phyloP scores from a whole-genome alignment of 2,113 vertebrate genomes.

The Corynorhinus townsendii region DNA sequence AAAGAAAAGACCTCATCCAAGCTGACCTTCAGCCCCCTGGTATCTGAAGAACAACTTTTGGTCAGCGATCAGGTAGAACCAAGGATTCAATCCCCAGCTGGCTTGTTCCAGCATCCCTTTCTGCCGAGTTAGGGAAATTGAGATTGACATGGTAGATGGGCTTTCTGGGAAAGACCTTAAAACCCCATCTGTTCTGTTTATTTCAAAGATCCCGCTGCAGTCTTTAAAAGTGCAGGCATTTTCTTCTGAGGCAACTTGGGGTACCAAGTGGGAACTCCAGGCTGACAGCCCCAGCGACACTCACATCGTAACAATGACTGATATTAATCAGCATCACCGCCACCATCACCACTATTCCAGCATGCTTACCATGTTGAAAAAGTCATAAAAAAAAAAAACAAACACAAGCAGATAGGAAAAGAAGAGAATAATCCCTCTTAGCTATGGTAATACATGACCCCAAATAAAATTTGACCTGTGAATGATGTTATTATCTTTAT shows the following conservation, averaged over 20 bases:
- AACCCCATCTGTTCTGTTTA: constrained; percentile 47
- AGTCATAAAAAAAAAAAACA: not conserved
- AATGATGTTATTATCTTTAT: not conserved
- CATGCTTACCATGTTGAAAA: not conserved
- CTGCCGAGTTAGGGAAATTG: constrained; percentile 37
- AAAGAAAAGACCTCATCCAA: not conserved
- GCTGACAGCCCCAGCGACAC: not conserved
- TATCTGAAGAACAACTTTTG: not conserved
- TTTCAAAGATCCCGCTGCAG: constrained; percentile 45
- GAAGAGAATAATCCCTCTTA: not conserved
- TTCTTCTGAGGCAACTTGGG: constrained; percentile 29
- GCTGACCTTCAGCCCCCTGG: not conserved
- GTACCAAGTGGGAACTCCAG: not conserved
- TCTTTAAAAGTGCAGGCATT: constrained; percentile 37
- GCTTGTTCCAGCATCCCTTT: not conserved
- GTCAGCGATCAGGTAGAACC: not conserved
- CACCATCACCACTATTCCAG: fast-evolving
- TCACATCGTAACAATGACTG: not conserved
- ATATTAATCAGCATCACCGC: not conserved
- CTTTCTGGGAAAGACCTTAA: constrained; percentile 50
- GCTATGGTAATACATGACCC: not conserved
- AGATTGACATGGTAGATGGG: not conserved
- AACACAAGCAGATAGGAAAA: not conserved
- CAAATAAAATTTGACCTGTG: not conserved
- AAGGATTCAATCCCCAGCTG: not conserved